Base-by-base conservation (phyloP, 2,113 vertebrate species). In the Chlamydotis undulata region DNA sequence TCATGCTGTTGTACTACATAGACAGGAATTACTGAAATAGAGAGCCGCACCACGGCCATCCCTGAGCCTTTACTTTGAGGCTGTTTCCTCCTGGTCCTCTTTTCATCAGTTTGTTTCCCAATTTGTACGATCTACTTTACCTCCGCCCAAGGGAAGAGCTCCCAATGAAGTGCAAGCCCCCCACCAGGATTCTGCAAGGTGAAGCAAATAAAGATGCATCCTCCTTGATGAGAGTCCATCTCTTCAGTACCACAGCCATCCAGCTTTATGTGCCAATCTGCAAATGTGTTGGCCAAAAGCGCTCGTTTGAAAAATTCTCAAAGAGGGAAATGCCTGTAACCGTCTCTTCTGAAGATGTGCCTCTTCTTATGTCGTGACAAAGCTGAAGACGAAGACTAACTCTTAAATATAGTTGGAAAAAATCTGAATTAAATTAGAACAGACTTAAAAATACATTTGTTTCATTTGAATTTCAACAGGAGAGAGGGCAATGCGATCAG, bases 11-110 rank as follows among this genome's bases (percentile, higher is more conserved):
- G 71, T 26, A 5, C 29, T 14, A 25, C n/a, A 0, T 15, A 1
- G 2, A 5, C 1, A 1, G 3, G 25, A 28, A 21, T 2, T 6
- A 2, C 49, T 26, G 28, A 7, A 1, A 3, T 0, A 16, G 33
- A 70, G 39, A 19, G 16, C 19, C 31, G 87, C 26, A 13, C 5
- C 33, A 2, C 1, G 3, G 3, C 1, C 0, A 0, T 3, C 39
- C 56, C n/a, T 2, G 8, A 70, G 60, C 55, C 50, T 52, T 31
- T 19, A 8, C 47, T 37, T 7, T 41, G 31, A 26, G 61, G 11
- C 37, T 68, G 5, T 6, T 69, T 73, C 59, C n/a, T 64, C 16
- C 43, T 28, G 25, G 12, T 37, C 39, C 26, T 49, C 21, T 33
- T 49, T 16, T 15, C 29, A 7, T 4, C 12, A 6, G 12, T 2